Evolutionary conservation across 2,113 vertebrate genomes (phyloP), one percentile per base, ranked within the genome.

Genomic region (Amphiprion percula): DNA sequence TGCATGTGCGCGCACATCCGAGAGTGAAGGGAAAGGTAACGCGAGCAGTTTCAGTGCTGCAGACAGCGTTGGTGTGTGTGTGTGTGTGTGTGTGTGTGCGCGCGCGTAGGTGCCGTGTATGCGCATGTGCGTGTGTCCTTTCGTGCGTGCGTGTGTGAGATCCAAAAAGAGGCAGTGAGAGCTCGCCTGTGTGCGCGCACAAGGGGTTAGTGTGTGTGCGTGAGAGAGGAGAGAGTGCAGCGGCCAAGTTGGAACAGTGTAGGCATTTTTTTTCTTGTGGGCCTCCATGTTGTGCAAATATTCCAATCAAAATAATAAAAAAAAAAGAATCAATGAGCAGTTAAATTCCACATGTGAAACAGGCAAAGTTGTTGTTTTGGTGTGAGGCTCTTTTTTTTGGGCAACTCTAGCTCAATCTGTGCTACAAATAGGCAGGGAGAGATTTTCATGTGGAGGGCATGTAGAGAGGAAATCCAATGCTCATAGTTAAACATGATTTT

Each of bases 231-330:
- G n/a, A 60, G 54, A 67, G 72, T 44, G 83, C 74, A 73, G 63
- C 74, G 79, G 46, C 68, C 84, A 87, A 90, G 81, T 91, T 90
- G 74, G 83, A 81, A 49, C 80, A 77, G 1, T 17, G 33, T 37
- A 9, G 33, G 33, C 33, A 9, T 37, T 37, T 37, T 37, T 37
- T 37, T 37, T 37, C 7, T 37, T 37, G 1, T 69, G 37, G 72
- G 62, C 59, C 81, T 84, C 46, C 37, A 5, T 49, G 49, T 56
- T 79, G 73, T 55, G 55, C 60, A 68, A 46, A 73, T 65, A 67
- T 62, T 50, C 14, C 37, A 24, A 54, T 49, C 8, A 33, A 66
- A 74, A 65, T 44, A 64, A 74, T n/a, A 44, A 59, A 39, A 65
- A 63, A 0, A 53, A 54, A 71, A 70, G 30, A 81, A 49, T 21